Conservation (phyloP, 2,797 vertebrate genomes). For the Sus cebifrons region DNA sequence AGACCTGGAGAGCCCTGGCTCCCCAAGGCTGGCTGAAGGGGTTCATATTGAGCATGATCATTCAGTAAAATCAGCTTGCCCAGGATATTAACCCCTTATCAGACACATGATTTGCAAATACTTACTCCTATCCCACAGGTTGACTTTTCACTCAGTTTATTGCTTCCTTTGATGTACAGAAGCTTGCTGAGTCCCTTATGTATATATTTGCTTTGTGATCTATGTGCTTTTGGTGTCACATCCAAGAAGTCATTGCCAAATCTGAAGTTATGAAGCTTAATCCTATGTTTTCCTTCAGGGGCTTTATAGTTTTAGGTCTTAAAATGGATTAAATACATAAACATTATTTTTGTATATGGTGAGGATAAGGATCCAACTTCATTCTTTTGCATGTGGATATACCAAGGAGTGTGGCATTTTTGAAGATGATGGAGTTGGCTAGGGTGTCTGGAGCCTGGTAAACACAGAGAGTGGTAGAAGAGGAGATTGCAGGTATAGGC, state of each 20-base stretch:
- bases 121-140: background rate
- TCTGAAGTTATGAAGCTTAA: background rate
- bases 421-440: background rate
- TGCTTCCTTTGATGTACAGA: background rate
- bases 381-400: background rate
- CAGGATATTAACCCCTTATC: background rate
- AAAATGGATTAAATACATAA: background rate
- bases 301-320: background rate
- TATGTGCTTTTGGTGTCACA: background rate
- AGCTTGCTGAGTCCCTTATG: background rate
- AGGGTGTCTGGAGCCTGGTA: background rate
- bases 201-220: background rate
- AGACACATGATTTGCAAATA: background rate
- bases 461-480: background rate
- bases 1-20: background rate
- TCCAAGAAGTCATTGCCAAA: background rate
- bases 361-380: background rate
- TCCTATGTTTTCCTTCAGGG: background rate
- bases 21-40: background rate
- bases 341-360: background rate
- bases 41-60: background rate
- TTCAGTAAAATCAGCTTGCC: background rate
- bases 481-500: background rate
- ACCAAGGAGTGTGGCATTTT: background rate
- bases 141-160: background rate